Base-by-base conservation (phyloP, 2,888 invertebrate species). In the Yponomeuta malinellus region DNA sequence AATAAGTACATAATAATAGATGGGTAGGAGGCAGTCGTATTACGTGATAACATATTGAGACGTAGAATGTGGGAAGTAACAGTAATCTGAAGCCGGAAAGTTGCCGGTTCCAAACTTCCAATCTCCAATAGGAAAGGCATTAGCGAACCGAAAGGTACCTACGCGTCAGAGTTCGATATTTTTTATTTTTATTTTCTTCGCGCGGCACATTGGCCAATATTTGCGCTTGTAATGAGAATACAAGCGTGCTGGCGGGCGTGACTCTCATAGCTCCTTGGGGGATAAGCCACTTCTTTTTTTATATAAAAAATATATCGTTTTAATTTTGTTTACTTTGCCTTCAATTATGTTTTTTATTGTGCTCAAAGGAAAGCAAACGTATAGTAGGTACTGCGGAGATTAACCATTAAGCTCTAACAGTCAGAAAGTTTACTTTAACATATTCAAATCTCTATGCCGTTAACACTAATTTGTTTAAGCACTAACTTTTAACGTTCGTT, bases 321-420 rank as follows among this genome's bases (percentile, higher is more conserved):
- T 82, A 80, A 81, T 82, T 80, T 81, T 80, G 78, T 81, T 81
- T 78, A 76, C 77, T 71, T 74, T 73, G 75, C 73, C 71, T 73
- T 72, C 74, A 65, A 15, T 59, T 59, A 52, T 52, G 5, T 4
- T 59, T 59, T 59, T 59, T 15, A 59, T 59, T 15, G 12, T 15
- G 12, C 15, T 59, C 10, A 59, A 15, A 43, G 43, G 12, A 12
- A 59, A 59, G 23, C 23, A 23, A 23, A 23, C 1, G 0, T 23
- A 23, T 23, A 23, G 23, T 23, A 23, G 23, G 23, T 23, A 23
- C 23, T 23, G 23, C 23, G 23, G 23, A 23, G 23, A 23, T 23
- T 23, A 23, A 23, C 23, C 23, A 23, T 23, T 23, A 23, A 1
- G 23, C 1, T 23, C 23, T 23, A 23, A 23, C 23, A 23, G 23